Evolutionary conservation across 2,888 invertebrate species (phyloP), one percentile per base, ranked within the genome.

Genomic region (Lacanobia oleracea): DNA sequence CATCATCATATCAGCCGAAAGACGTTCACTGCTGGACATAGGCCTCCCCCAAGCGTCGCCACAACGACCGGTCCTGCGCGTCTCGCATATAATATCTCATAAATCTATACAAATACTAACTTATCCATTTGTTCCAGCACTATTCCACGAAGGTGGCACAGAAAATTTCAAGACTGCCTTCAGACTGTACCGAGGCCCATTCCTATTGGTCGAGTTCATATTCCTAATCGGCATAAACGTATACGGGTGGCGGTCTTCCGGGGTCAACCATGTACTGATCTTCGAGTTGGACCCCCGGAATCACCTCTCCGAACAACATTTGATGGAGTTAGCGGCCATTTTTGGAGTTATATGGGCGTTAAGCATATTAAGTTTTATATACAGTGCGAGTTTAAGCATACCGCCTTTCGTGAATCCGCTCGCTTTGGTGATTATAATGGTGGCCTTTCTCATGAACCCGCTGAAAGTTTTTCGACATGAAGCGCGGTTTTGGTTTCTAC

Each of bases 201-300:
- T 99, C 85, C 97, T 99, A 10, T 96, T 99, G 75, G 98, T 99
- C 45, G 97, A 99, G 88, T 99, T 99, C 91, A 97, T 99, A 88
- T 99, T 99, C 91, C 96, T 99, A 50, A 98, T 99, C 94, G 99
- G 99, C 40, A 98, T 99, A 64, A 99, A 99, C 91, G 98, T 99
- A 0, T 99, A 99, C 91, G 99, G 99, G 9, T 99, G 99, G 99
- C 96, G 99, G 6, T 98, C 99, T 0, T 99, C 99, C 0, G 99
- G 99, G 5, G 99, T 99, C 18, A 99, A 99, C 95, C 99, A 99
- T 91, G 99, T 99, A 0, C 96, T 99, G 2, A 99, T 99, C 85
- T 99, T 99, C 93, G 99, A 99, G 91, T 95, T 99, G 87, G 99
- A 99, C 93, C 99, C 99, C 0, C 96, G 99, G 72, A 99, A 99